phyloP scores from a whole-genome alignment of 2,113 vertebrate genomes.

The Chionis minor region DNA sequence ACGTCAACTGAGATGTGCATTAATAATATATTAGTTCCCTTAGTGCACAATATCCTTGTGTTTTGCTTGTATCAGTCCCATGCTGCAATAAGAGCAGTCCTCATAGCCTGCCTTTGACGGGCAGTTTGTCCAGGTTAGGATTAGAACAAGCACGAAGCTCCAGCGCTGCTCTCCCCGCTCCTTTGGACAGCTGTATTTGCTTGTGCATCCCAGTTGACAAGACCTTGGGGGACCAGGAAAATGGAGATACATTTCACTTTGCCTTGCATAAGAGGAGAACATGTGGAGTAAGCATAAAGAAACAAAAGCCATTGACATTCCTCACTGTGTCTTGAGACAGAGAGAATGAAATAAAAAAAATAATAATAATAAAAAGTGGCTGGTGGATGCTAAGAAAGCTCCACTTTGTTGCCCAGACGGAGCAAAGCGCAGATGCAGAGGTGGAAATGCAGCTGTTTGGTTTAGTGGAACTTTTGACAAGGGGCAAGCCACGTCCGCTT shows the following conservation, averaged over 20 bases:
- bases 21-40: background rate
- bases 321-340: background rate
- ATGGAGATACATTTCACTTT: background rate
- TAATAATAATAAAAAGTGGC: background rate
- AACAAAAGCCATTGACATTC: slow-evolving; percentile 44
- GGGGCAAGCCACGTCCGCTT: background rate
- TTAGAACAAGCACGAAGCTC: background rate
- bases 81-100: background rate
- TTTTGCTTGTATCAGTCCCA: background rate
- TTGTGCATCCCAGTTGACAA: background rate
- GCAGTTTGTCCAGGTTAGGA: background rate
- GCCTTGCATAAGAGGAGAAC: background rate
- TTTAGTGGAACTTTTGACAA: slow-evolving; percentile 2
- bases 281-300: slow-evolving; percentile 14
- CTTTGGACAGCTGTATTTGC: background rate
- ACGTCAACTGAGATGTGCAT: background rate
- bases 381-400: slow-evolving; percentile 21
- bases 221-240: background rate
- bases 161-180: background rate
- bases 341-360: background rate
- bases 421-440: slow-evolving; percentile 26
- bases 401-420: slow-evolving; percentile 35
- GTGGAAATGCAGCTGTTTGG: slow-evolving; percentile 36
- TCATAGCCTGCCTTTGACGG: background rate
- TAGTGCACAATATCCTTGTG: background rate